A percentile compares a stretch with the other conserved stretches of the same genome.
These are phyloP conservation scores for Phyllostomus hastatus DNA, from an alignment of 2,113 vertebrate genomes.

Conservation along the genomic window DNA sequence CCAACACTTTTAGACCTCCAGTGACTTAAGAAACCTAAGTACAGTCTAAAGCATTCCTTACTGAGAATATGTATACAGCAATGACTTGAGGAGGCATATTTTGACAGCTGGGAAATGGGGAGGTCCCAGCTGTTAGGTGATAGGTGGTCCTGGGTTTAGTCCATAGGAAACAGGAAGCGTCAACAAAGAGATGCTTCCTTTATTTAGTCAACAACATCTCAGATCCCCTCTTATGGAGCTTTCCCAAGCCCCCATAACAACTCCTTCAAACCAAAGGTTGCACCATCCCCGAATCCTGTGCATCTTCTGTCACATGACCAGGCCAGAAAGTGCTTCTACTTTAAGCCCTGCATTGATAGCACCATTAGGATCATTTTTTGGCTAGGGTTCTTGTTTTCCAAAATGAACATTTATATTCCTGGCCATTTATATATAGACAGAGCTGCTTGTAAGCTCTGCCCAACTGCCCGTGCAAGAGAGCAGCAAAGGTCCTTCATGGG, in stretches of 20 bases:
- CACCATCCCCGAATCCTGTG: background rate
- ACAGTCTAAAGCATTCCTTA: background rate
- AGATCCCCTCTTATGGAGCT: background rate
- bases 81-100: background rate
- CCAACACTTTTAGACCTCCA: background rate
- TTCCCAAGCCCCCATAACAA: background rate
- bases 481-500: background rate
- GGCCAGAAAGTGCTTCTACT: background rate
- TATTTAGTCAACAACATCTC: background rate
- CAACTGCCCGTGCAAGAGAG: slow-evolving; percentile 21
- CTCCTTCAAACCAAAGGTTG: background rate
- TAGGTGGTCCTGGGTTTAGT: background rate
- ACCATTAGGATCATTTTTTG: background rate
- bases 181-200: background rate
- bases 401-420: slow-evolving; percentile 22
- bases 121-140: background rate
- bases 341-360: background rate
- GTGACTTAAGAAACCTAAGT: background rate
- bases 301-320: background rate
- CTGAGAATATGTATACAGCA: background rate
- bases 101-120: background rate
- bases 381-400: slow-evolving; percentile 4
- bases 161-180: background rate
- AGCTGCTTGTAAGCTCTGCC: slow-evolving; percentile 10
- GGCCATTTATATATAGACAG: background rate